These are phyloP conservation scores for Oreochromis aureus DNA, from an alignment of 2,113 vertebrate species.

Conservation along the genomic window DNA sequence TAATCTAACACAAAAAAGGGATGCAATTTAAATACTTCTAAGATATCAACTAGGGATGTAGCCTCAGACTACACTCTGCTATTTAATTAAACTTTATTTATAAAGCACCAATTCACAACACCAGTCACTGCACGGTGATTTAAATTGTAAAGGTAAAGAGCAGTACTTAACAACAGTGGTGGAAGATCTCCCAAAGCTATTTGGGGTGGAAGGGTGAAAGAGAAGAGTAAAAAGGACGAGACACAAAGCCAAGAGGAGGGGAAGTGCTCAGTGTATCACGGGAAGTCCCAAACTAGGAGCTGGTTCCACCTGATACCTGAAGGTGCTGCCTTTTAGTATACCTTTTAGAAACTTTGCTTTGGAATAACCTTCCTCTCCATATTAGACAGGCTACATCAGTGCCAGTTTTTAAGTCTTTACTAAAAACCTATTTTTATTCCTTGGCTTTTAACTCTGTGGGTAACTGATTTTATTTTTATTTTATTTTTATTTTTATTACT, in stretches of 20 bases:
- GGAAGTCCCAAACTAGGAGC: neutral
- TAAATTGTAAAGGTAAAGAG: neutral
- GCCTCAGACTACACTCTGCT: neutral
- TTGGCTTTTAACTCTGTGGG: too few species aligned
- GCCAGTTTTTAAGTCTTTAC: too few species aligned
- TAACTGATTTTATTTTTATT: too few species aligned
- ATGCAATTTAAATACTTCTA: neutral
- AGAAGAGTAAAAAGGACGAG: neutral
- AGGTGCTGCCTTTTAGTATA: neutral
- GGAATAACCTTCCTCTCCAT: too few species aligned
- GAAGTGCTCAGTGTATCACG: neutral
- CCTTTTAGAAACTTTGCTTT: neutral
- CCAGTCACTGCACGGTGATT: neutral
- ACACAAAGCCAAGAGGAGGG: neutral
- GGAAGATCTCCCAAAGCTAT: neutral
- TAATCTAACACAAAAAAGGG: neutral
- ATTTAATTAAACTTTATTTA: neutral
- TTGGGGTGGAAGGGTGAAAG: fast-evolving
- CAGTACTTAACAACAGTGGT: neutral
- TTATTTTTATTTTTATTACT: too few species aligned
- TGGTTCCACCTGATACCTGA: neutral
- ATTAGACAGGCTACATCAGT: too few species aligned
- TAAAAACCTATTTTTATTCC: too few species aligned
- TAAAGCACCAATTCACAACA: neutral
- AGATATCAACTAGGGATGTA: neutral